phyloP scores from a whole-genome alignment of 2,113 vertebrate species.

The Axis porcinus region DNA sequence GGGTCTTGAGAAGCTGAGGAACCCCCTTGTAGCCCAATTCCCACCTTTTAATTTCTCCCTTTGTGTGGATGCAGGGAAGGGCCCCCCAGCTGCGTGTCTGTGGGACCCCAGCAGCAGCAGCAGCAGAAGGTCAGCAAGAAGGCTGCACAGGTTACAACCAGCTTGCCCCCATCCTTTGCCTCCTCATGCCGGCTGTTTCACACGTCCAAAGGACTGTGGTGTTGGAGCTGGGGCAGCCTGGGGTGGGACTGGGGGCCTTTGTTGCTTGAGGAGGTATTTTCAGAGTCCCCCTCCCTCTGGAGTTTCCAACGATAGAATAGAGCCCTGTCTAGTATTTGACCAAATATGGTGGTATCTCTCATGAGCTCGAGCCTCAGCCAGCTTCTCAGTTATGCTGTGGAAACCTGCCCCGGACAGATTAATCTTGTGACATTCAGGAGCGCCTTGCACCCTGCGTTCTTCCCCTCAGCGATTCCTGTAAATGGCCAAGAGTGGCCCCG shows the following conservation, averaged over 20 bases:
- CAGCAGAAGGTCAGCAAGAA: background rate
- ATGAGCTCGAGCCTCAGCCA: constrained; percentile 34
- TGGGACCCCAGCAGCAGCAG: accelerated
- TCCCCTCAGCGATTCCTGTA: constrained; percentile 36
- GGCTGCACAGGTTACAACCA: background rate
- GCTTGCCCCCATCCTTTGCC: background rate
- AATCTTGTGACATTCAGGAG: constrained; percentile 71
- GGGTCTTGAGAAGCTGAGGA: background rate
- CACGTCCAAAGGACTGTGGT: background rate
- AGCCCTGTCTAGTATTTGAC: constrained; percentile 72
- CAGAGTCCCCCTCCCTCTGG: constrained; percentile 57
- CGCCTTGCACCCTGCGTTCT: background rate
- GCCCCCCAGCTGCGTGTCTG: background rate
- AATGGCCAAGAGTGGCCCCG: constrained; percentile 45
- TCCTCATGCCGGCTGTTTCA: background rate
- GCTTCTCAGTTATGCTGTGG: constrained; percentile 66
- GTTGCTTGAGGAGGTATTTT: constrained; percentile 56
- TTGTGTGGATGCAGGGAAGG: background rate
- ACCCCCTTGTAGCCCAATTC: no score
- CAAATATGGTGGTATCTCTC: constrained; percentile 76
- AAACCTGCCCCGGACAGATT: constrained; percentile 70
- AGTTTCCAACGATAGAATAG: constrained; percentile 66
- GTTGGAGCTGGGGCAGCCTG: background rate
- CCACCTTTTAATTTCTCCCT: background rate
- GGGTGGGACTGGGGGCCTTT: constrained; percentile 20